Evolutionary conservation across 2,113 vertebrate genomes (phyloP).

Genomic region (Spilogale gracilis): DNA sequence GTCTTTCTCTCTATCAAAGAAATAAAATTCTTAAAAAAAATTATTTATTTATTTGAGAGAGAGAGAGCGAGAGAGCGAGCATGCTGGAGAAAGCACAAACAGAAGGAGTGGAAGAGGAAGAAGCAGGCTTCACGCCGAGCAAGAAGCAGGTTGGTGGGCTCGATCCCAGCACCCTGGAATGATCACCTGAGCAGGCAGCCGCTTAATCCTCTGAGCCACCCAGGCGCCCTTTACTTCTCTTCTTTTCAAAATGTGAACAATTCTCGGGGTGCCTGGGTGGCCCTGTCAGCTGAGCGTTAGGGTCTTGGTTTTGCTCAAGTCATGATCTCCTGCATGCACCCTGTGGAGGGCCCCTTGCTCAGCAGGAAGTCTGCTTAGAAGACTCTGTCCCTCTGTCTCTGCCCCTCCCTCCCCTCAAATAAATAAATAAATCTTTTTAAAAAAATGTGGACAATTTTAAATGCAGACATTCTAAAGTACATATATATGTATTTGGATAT

Average conservation of each 20-base stretch:
- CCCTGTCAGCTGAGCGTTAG: not conserved
- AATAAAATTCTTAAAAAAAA: too few relatives aligned
- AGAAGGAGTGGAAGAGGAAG: too few relatives aligned
- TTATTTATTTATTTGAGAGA: too few relatives aligned
- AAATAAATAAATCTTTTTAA: not conserved
- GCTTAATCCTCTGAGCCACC: too few relatives aligned
- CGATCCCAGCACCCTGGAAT: too few relatives aligned
- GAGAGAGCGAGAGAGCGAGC: too few relatives aligned
- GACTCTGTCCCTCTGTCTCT: not conserved
- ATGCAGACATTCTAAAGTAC: not conserved
- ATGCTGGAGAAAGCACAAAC: too few relatives aligned
- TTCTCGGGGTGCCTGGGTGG: not conserved
- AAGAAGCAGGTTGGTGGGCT: too few relatives aligned
- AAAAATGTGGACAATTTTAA: not conserved
- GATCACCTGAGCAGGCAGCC: too few relatives aligned
- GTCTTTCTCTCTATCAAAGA: too few relatives aligned
- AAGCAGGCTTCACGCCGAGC: too few relatives aligned
- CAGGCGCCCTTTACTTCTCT: not conserved
- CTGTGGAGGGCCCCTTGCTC: not conserved
- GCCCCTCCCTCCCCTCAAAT: not conserved
- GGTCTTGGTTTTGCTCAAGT: not conserved
- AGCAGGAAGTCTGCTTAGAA: not conserved
- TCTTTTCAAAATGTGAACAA: not conserved
- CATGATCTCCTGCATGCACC: not conserved
- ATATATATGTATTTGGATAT: not conserved